These are phyloP conservation scores for Heliconius cydno DNA, from an alignment of 2,888 invertebrate species.

Conservation along the genomic window DNA sequence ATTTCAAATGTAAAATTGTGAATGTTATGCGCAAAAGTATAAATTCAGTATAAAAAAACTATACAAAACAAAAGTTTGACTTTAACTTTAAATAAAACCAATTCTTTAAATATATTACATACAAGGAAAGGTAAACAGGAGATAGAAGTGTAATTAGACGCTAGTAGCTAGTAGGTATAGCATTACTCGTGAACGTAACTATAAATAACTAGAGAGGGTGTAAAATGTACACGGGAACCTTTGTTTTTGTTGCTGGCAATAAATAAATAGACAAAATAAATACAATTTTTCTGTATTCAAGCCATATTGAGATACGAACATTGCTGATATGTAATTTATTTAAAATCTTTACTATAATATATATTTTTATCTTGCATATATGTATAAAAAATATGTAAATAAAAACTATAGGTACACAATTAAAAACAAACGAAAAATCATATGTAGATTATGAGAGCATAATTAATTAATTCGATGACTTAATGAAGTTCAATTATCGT, in stretches of 20 bases:
- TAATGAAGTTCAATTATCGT: slow-evolving; percentile 4
- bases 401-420: neutral
- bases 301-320: no score
- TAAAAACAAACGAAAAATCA: neutral
- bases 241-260: neutral
- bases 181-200: neutral
- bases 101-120: neutral
- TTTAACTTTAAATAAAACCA: neutral
- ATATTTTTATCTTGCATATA: no score
- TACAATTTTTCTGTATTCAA: neutral
- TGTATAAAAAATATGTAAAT: no score
- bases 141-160: slow-evolving; percentile 12
- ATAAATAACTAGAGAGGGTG: slow-evolving; percentile 10
- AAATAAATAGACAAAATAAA: neutral
- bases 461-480: slow-evolving; percentile 7
- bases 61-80: neutral
- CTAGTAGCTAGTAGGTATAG: neutral
- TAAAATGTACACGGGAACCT: neutral
- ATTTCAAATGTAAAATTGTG: no score
- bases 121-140: slow-evolving; percentile 3
- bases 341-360: no score
- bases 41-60: no score
- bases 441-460: neutral
- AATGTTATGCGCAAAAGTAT: no score
- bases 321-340: no score